Base-by-base conservation (phyloP, 2,797 vertebrate genomes). In the Diplodus puntazzo region DNA sequence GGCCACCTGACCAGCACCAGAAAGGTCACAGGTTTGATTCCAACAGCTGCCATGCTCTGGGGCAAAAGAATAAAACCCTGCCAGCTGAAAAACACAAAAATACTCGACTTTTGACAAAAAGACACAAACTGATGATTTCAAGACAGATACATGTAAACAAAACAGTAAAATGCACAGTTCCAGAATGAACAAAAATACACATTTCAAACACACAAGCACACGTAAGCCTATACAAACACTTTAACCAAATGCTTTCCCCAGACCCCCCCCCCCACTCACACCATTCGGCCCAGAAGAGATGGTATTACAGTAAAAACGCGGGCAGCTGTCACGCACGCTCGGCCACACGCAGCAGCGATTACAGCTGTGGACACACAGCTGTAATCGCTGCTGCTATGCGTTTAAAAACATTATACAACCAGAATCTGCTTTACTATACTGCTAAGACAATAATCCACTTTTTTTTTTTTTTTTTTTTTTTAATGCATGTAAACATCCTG, bases 11-110 rank as follows among this genome's bases (percentile, higher is more conserved):
- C 46, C 55, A 49, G 49, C 13, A 77, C 57, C 57, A 71, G 42
- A 68, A 84, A 84, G 77, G 84, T 85, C 69, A 59, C 58, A 45
- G 53, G 71, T 89, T 87, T 7, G 23, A 79, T 45, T 54, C 85
- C 59, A 60, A 70, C 85, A 83, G 80, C 54, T 76, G 73, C 77
- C 1, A 20, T n/a, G 59, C 20, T 64, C 74, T 1, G 3, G 20
- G 73, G 74, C 57, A 62, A 70, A 57, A 54, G 34, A 73, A 74
- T 25, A 65, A 58, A 54, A 11, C 30, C 12, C 18, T 55, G 53
- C 39, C 23, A 71, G 21, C 14, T 50, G 11, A 68, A 2, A 25
- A 2, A 55, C 54, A 49, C 23, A 25, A 30, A 30, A 54, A 71
- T 23, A 18, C 5, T n/a, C 53, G 2, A 71, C 10, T 20, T 54